Base-by-base conservation (phyloP, 2,113 vertebrate species). In the Balaeniceps rex region DNA sequence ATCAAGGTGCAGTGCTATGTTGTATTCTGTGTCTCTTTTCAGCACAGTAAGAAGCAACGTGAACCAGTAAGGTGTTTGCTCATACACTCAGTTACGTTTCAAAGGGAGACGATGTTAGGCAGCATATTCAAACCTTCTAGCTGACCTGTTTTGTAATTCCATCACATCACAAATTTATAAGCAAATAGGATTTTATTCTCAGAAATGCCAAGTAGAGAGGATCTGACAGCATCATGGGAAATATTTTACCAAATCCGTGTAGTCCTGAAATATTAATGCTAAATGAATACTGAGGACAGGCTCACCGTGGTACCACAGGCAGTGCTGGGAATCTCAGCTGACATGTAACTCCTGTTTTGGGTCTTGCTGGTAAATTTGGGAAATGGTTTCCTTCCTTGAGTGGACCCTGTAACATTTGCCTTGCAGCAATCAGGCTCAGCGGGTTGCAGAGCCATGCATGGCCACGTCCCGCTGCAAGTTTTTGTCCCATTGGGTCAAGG, bases 121-220 rank as follows among this genome's bases (percentile, higher is more conserved):
- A 29, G 29, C 13, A 11, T 31, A 68, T 63, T 60, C 61, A 54
- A 52, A 31, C 46, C 55, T 74, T 70, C 55, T 60, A 42, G 60
- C 55, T 85, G 79, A 69, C 93, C 83, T 89, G 58, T 25, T 97
- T 91, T 84, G 57, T 82, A 95, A 79, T 89, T 64, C 95, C 90
- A 79, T 58, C 44, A 28, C 80, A 96, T 87, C 89, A 80, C 61
- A 78, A 60, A 92, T 97, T 96, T 83, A 94, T 84, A 79, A 93
- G 69, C 57, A 92, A 46, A 60, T 63, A 85, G 77, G 84, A 34
- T 93, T 90, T 90, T 93, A 19, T 49, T 60, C 68, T 58, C 42
- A 23, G 65, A 17, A 49, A 31, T 38, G n/a, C 96, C 76, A 88
- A 88, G 89, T 10, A 16, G 85, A 79, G 55, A 78, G 91, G 77